Base-by-base conservation (phyloP, 2,113 vertebrate genomes). In the Sminthopsis crassicaudata region DNA sequence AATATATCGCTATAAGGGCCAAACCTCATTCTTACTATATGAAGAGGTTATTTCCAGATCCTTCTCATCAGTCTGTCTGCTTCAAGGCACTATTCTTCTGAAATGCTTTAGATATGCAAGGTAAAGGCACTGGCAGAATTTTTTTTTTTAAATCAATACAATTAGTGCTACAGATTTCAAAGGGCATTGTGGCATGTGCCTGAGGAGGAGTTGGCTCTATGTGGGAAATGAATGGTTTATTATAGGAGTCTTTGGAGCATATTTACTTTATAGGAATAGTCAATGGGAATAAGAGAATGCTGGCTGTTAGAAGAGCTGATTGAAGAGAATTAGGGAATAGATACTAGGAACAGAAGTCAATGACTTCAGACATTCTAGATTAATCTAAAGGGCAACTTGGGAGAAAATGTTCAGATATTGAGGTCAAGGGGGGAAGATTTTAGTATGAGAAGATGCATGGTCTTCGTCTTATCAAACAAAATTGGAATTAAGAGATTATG, bases 331-430 rank as follows among this genome's bases (percentile, higher is more conserved):
- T 84, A 84, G 16, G n/a, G 16, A 84, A 16, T 23, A 84, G n/a
- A 42, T 2, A n/a, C 57, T 36, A 19, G 60, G 14, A n/a, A 76
- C 60, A 19, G 36, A 76, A 76, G 60, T 12, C 30, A 67, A 67
- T 67, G 30, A 67, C 0, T 67, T 12, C 12, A 93, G 3, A 90
- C 57, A 50, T 3, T 54, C 4, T 92, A 92, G 8, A 36, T 51
- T 90, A 55, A 57, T 26, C 52, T 0, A 95, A 19, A 53, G 24
- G n/a, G 30, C 16, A 92, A 2, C 27, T 90, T 91, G 25, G 57
- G 55, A 93, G 53, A 96, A 95, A 91, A 92, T 27, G 52, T 60
- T 8, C 0, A 48, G 9, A 76, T 92, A 90, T 2, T 91, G 46
- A 53, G 42, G 89, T 51, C 93, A 95, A 96, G 36, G 14, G 19